Evolutionary conservation across 2,797 vertebrate genomes (phyloP), one percentile per base, ranked within the genome.

Genomic region (Eupleurogrammus muticus): DNA sequence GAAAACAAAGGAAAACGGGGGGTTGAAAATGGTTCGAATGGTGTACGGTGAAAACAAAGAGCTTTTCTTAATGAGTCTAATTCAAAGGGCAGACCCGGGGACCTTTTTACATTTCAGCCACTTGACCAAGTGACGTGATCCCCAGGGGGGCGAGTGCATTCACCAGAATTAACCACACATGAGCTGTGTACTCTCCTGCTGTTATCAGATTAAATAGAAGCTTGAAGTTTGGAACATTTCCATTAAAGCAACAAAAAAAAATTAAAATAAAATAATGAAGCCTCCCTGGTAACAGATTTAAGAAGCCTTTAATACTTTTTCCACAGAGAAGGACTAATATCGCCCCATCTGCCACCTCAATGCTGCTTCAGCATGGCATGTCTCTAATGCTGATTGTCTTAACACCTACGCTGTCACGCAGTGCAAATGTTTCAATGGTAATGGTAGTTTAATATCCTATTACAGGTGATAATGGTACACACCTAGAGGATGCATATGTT

Each of bases 201-300:
- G 46, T 71, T 54, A 82, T 85, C 34, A n/a, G 28, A 73, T 82
- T 54, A 38, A 83, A 75, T 52, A 48, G 51, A 66, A 12, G 56
- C 28, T 64, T 52, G 14, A 69, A 76, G 60, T 40, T 50, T 54
- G 64, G 49, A 73, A 36, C 1, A 1, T 74, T 68, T 75, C 58
- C 51, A 55, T 64, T 73, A 60, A 79, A 74, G 58, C 40, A 60
- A 65, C 3, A 28, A 28, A 28, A 28, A 28, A 28, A 28, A 28
- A 28, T 6, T 28, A 28, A 28, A 28, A 28, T 3, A 28, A 72
- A 73, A 48, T 49, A 71, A 80, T 61, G 67, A 53, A 53, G 35
- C 58, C 36, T 70, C 66, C 23, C 62, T 62, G 44, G 20, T 21
- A 47, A 56, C 42, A 35, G 23, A 47, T 55, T 54, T 36, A 28